Base-by-base conservation (phyloP, 1,140 invertebrate species). In the Gryon sp. region DNA sequence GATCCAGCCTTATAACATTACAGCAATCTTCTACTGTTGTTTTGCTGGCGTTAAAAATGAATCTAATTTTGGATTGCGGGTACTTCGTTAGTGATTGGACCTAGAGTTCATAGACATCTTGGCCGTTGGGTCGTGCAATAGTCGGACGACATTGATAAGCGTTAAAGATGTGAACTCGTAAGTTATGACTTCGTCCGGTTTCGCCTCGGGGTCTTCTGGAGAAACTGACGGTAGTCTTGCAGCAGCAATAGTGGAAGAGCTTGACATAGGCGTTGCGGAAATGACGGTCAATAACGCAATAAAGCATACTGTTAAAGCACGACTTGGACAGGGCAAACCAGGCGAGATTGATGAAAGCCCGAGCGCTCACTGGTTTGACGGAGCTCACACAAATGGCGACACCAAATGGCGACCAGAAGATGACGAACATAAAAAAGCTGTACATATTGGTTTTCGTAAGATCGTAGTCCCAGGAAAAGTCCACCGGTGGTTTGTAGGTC, bases 221-320 rank as follows among this genome's bases (percentile, higher is more conserved):
- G 55, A 93, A 92, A 15, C 92, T 92, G 4, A 95, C 91, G 2
- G 92, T 93, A 4, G 92, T 95, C 83, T 95, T 95, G 86, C 94
- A 95, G 80, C 93, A 95, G 81, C 94, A 95, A 75, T 96, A 95
- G 75, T 95, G 92, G 80, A 95, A 95, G 6, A 95, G 85, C 80
- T 94, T 93, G 14, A 93, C 89, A 81, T 94, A 96, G 2, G 94
- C 93, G 62, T 90, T 92, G n/a, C 93, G 89, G 79, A 94, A 95
- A 81, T 93, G 92, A 0, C 90, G 87, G 79, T 94, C 92, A 1
- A 90, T 84, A 0, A 91, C 85, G 53, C 92, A 92, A 79, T 95
- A 95, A 0, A 95, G 81, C 2, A 93, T 88, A 75, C 91, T 92
- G 69, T 92, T 92, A 30, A 94, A 81, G 50, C 93, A 92, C 0